Evolutionary conservation across 2,888 invertebrate genomes (phyloP).

Genomic region (Drosophila hamatofila): DNA sequence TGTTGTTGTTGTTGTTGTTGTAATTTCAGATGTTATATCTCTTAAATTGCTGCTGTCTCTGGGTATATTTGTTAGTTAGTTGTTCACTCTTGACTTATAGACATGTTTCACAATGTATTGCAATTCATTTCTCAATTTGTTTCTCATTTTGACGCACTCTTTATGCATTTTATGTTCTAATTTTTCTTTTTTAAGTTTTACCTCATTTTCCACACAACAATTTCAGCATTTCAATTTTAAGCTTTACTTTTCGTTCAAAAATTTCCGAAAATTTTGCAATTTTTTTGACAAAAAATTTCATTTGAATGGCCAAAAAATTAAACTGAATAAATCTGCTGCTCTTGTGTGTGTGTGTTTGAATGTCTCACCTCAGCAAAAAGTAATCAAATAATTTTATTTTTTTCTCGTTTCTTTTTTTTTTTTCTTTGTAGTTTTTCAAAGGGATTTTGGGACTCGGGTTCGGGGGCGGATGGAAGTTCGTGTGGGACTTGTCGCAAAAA

Average conservation of each 20-base stretch:
- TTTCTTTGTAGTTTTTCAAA: conserved; percentile 20
- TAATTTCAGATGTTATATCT: conserved; percentile 39
- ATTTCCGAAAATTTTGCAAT: conserved; percentile 31
- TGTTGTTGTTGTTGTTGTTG: conserved; percentile 35
- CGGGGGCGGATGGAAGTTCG: conserved; percentile 36
- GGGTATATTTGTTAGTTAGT: conserved; percentile 40
- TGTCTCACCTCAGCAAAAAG: conserved; percentile 85
- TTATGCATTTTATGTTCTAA: conserved; percentile 60
- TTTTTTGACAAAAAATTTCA: conserved; percentile 28
- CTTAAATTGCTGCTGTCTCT: conserved; percentile 41
- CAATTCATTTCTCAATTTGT: conserved; percentile 79
- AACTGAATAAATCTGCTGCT: conserved; percentile 67
- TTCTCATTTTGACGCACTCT: conserved; percentile 65
- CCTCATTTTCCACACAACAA: conserved; percentile 86
- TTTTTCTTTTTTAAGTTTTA: conserved; percentile 62
- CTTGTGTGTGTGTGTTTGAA: conserved; percentile 85
- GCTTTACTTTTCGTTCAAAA: conserved; percentile 41
- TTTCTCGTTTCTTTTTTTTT: conserved; percentile 10
- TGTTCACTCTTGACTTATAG: conserved; percentile 69
- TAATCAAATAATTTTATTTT: conserved; percentile 48
- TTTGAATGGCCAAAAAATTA: conserved; percentile 49
- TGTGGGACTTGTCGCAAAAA: conserved; percentile 65
- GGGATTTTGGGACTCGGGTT: conserved; percentile 31
- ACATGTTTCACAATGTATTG: conserved; percentile 86
- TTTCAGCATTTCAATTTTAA: conserved; percentile 73